phyloP scores from a whole-genome alignment of 2,113 vertebrate species.

The Conger conger region DNA sequence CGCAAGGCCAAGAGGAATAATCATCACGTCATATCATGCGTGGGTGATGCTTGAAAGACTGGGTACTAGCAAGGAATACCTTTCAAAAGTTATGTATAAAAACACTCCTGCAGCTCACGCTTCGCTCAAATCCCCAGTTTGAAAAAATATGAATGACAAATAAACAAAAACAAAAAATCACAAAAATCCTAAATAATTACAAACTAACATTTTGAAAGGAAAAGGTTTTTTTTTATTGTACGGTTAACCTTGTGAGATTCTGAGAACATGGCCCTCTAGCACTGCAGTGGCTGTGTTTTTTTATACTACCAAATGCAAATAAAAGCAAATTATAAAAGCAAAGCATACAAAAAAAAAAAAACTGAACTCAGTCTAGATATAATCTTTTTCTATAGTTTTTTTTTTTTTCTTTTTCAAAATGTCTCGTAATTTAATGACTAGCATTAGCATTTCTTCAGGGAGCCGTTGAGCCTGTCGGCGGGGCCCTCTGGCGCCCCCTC shows the following conservation, averaged over 20 bases:
- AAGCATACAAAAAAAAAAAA: conserved; percentile 32
- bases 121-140: not conserved
- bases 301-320: conserved; percentile 18
- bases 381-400: not conserved
- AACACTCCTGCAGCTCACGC: not conserved
- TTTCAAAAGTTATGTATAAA: not conserved
- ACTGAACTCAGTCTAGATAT: conserved; percentile 19
- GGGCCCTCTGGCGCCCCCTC: conserved; percentile 27
- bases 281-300: not conserved
- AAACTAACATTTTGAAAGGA: conserved; percentile 15
- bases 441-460: conserved; percentile 46
- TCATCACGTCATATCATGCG: not conserved
- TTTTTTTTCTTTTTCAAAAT: not conserved
- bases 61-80: conserved; percentile 10
- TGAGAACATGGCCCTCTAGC: not conserved
- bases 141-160: conserved; percentile 24
- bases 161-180: conserved; percentile 1
- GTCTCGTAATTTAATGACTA: conserved; percentile 30
- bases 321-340: conserved; percentile 17
- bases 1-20: not conserved
- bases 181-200: conserved; percentile 4
- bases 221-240: conserved; percentile 15
- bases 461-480: conserved; percentile 36
- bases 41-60: conserved; percentile 9
- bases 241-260: conserved; percentile 2